A percentile compares a stretch with the other conserved stretches of the same genome.
Conservation (phyloP, 2,888 invertebrate genomes). For the Sturmia bella region DNA sequence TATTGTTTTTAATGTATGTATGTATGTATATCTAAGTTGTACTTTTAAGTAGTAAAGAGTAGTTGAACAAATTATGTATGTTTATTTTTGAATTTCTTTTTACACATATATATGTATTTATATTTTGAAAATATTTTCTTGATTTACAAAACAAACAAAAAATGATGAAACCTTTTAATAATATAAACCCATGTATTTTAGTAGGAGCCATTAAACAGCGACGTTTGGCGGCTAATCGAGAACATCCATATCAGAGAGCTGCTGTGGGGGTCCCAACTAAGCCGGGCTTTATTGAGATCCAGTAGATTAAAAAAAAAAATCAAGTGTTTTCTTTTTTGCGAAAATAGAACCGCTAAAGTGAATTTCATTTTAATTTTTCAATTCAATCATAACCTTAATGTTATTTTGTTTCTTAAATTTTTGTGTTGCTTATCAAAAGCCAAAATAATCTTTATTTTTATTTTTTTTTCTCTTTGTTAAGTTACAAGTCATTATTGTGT, state of each 20-base stretch:
- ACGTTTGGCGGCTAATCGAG: constrained; percentile 92
- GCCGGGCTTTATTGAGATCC: constrained; percentile 81
- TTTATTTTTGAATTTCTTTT: constrained; percentile 3
- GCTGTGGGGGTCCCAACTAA: constrained; percentile 87
- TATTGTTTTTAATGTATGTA: too few relatives aligned
- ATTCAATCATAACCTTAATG: constrained; percentile 35
- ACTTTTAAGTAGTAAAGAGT: constrained; percentile 15
- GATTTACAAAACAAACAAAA: constrained; percentile 37
- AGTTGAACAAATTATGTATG: constrained; percentile 44
- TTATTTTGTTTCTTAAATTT: constrained; percentile 37
- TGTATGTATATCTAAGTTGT: constrained; percentile 6
- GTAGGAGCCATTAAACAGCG: constrained; percentile 84
- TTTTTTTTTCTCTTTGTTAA: constrained; percentile 6
- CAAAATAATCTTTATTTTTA: constrained; percentile 54
- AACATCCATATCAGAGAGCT: constrained; percentile 99
- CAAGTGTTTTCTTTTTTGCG: constrained; percentile 1
- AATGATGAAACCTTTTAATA: constrained; percentile 70
- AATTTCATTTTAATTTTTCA: constrained; percentile 67
- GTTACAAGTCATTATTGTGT: constrained; percentile 46
- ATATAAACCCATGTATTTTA: constrained; percentile 78
- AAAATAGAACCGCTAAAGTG: constrained; percentile 33
- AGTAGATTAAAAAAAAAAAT: constrained; percentile 69
- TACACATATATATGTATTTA: constrained; percentile 40
- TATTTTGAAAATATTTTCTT: constrained; percentile 25
- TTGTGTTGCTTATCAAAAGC: constrained; percentile 42